Conservation (phyloP, 2,888 invertebrate genomes). For the Odontomyia ornata region DNA sequence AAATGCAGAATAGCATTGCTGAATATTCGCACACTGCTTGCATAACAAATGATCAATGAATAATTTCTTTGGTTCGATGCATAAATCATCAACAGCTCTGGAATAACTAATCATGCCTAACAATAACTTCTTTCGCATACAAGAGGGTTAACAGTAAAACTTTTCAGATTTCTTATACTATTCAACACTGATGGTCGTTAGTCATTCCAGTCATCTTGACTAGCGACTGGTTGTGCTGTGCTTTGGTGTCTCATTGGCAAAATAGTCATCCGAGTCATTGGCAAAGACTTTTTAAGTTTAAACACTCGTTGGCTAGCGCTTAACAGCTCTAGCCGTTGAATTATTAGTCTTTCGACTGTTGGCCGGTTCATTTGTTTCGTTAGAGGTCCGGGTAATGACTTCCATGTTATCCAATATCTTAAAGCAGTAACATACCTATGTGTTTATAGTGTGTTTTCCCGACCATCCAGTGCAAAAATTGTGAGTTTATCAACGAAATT, state of each 20-base stretch:
- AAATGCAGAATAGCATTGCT: too few relatives aligned
- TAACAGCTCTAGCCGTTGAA: slow-evolving; percentile 19
- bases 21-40: too few relatives aligned
- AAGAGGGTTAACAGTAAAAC: slow-evolving; percentile 15
- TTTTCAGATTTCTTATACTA: slow-evolving; percentile 3
- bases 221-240: slow-evolving; percentile 17
- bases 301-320: slow-evolving; percentile 9
- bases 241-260: slow-evolving; percentile 21
- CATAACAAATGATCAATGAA: too few relatives aligned
- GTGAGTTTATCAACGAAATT: not conserved
- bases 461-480: too few relatives aligned
- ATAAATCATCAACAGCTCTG: too few relatives aligned
- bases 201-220: slow-evolving; percentile 35
- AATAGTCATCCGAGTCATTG: slow-evolving; percentile 30
- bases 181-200: slow-evolving; percentile 20
- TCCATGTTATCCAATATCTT: not conserved
- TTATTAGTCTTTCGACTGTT: slow-evolving; percentile 32
- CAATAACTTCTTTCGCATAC: too few relatives aligned
- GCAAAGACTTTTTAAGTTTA: slow-evolving; percentile 17
- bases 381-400: slow-evolving; percentile 18
- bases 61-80: too few relatives aligned
- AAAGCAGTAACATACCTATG: not conserved
- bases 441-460: slow-evolving; percentile 7
- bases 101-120: too few relatives aligned
- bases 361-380: not conserved